Conservation (phyloP, 2,888 invertebrate species). For the Pomacea canaliculata region DNA sequence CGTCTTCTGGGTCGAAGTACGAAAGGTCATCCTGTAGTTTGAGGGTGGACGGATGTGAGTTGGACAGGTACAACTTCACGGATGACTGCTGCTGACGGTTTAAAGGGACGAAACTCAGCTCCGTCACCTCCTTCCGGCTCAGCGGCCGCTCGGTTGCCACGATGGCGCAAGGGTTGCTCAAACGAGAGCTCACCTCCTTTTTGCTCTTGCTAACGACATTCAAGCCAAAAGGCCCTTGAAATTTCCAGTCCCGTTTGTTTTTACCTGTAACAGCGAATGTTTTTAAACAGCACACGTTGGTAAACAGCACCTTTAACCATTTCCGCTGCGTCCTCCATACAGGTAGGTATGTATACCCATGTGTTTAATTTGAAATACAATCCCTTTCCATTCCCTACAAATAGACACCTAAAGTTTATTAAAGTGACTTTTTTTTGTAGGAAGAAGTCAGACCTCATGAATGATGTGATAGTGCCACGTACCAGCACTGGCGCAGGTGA, state of each 20-base stretch:
- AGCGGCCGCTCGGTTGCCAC: slow-evolving; percentile 5
- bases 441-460: no score
- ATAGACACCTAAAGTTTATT: no score
- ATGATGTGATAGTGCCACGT: no score
- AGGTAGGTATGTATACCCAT: no score
- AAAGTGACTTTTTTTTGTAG: no score
- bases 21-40: neutral
- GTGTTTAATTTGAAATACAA: no score
- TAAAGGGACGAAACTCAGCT: neutral
- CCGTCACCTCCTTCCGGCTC: slow-evolving; percentile 1
- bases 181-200: slow-evolving; percentile 1
- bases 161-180: slow-evolving; percentile 11
- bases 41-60: neutral
- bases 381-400: no score
- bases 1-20: neutral
- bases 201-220: slow-evolving; percentile 3
- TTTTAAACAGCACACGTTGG: no score
- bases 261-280: neutral
- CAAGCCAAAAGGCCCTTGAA: neutral
- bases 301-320: no score
- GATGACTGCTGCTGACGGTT: neutral
- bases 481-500: no score
- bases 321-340: no score
- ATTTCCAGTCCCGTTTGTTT: neutral
- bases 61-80: slow-evolving; percentile 12